These are phyloP conservation scores for Megathymus violae DNA, from an alignment of 1,140 invertebrate species.

Conservation along the genomic window DNA sequence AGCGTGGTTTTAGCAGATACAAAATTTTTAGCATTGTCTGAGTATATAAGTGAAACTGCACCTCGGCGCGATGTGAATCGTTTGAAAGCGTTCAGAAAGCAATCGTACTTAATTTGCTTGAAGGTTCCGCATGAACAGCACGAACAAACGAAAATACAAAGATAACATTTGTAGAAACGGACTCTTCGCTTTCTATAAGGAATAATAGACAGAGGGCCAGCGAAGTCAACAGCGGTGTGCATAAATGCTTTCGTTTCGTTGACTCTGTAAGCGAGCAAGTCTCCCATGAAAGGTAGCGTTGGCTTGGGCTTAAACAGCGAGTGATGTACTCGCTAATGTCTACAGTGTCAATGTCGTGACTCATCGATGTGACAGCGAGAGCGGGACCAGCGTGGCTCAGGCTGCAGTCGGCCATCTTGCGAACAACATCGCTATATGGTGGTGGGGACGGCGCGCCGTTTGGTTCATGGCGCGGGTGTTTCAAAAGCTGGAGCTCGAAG, in stretches of 20 bases:
- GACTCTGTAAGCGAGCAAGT: neutral
- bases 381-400: neutral
- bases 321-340: no score
- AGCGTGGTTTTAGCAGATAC: conserved; percentile 6
- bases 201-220: conserved; percentile 9
- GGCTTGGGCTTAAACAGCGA: conserved; percentile 1
- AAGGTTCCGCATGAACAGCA: neutral
- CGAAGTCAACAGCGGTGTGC: conserved; percentile 6
- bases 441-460: no score
- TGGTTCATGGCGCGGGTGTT: no score
- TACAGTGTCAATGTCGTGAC: no score
- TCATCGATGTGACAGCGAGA: no score
- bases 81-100: conserved; percentile 14
- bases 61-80: neutral
- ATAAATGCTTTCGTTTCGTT: conserved; percentile 2
- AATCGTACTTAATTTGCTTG: neutral
- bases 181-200: conserved; percentile 10
- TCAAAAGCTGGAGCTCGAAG: neutral
- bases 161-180: conserved; percentile 12
- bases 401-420: no score
- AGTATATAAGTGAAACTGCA: conserved; percentile 7
- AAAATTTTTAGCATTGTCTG: conserved; percentile 11
- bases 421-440: no score
- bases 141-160: conserved; percentile 1
- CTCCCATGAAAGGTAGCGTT: neutral